These are phyloP conservation scores for Menura novaehollandiae DNA, from an alignment of 2,113 vertebrate genomes.

Conservation along the genomic window DNA sequence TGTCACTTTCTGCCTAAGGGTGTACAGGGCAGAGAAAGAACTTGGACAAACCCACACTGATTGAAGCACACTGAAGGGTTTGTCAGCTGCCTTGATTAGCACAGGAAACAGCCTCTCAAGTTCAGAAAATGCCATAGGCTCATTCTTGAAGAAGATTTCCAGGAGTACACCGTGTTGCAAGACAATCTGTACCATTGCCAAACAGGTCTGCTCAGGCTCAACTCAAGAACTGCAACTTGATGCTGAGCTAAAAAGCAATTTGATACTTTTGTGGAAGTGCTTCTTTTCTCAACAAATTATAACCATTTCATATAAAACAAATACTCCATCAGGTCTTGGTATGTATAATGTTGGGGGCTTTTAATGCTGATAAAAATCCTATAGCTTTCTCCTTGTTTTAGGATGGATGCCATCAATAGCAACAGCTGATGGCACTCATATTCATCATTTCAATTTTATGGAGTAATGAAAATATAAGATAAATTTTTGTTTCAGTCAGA, in stretches of 20 bases:
- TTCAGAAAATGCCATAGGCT: slow-evolving; percentile 2
- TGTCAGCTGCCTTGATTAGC: slow-evolving; percentile 10
- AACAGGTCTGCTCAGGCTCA: neutral
- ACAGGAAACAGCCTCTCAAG: neutral
- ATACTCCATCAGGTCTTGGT: neutral
- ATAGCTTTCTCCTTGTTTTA: neutral
- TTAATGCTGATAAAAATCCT: neutral
- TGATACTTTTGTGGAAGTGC: neutral
- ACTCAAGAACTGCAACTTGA: neutral
- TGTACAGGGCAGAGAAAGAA: neutral
- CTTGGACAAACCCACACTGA: neutral
- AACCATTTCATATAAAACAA: neutral
- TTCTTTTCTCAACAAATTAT: neutral
- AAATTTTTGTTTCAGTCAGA: neutral
- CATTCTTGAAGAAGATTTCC: neutral
- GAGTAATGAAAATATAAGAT: neutral
- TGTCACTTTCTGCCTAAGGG: neutral
- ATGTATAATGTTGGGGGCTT: rapidly evolving
- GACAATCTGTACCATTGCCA: neutral
- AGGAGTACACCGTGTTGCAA: neutral
- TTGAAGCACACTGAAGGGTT: neutral
- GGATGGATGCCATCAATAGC: neutral
- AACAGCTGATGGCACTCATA: neutral
- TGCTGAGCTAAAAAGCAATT: neutral
- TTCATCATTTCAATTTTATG: neutral